Percentiles rank a stretch among this genome's conserved stretches.
Conservation (phyloP, 2,888 invertebrate genomes). For the Drosophila merina region DNA sequence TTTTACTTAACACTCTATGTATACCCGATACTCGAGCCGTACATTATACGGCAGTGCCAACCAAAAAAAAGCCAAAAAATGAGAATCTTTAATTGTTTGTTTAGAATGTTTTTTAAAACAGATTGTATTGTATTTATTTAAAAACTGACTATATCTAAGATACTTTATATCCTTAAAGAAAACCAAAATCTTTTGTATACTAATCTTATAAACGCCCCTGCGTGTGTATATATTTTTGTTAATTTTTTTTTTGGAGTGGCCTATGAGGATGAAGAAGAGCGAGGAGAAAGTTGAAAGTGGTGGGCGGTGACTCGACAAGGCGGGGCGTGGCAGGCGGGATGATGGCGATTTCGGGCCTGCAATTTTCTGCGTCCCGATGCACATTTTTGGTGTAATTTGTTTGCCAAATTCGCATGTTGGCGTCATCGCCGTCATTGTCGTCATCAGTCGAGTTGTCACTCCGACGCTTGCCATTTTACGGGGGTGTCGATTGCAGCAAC, state of each 20-base stretch:
- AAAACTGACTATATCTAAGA: no score
- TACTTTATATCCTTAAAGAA: no score
- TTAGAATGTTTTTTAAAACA: no score
- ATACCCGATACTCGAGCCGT: no score
- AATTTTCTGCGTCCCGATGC: conserved; percentile 50
- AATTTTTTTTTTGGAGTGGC: neutral
- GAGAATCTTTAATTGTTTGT: no score
- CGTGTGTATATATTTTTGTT: conserved; percentile 4
- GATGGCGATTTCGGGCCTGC: conserved; percentile 59
- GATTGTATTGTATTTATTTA: no score
- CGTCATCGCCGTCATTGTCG: conserved; percentile 55
- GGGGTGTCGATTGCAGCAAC: conserved; percentile 59
- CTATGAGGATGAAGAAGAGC: neutral
- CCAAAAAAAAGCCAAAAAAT: no score
- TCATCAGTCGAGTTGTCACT: conserved; percentile 31
- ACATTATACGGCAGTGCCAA: no score
- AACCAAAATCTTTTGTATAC: neutral
- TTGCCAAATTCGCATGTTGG: conserved; percentile 71
- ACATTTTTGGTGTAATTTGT: conserved; percentile 69
- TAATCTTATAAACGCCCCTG: conserved; percentile 64
- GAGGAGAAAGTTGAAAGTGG: neutral
- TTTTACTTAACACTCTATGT: no score
- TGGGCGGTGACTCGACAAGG: neutral
- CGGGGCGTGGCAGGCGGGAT: neutral
- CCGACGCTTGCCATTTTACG: conserved; percentile 29